These are phyloP conservation scores for Strigamia crassipes DNA, from an alignment of 2,888 invertebrate species.

Conservation along the genomic window DNA sequence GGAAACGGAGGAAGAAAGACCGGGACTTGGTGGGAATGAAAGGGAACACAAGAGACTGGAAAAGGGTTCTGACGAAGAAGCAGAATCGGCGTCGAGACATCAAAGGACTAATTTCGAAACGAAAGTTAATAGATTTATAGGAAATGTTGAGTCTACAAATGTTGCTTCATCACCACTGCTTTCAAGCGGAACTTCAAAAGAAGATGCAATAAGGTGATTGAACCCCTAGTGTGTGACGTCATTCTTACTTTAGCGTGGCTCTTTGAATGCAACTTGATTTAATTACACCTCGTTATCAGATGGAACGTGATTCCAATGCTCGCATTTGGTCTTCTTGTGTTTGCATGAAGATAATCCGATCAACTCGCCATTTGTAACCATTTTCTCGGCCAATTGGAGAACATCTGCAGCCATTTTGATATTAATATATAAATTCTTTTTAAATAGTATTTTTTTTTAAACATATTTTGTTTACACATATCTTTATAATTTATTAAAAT, in stretches of 20 bases:
- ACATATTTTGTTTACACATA: not conserved
- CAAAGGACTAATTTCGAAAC: not conserved
- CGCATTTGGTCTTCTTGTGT: not conserved
- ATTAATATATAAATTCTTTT: not conserved
- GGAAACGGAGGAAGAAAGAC: not conserved
- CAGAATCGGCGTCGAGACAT: not conserved
- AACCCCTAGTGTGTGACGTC: not conserved
- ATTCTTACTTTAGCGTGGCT: no score
- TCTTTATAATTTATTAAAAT: constrained; percentile 23
- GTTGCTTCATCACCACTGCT: not conserved
- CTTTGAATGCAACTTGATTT: not conserved
- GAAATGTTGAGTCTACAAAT: not conserved
- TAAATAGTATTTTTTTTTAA: not conserved
- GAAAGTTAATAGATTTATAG: not conserved
- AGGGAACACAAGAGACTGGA: not conserved
- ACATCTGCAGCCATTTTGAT: not conserved
- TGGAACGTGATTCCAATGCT: not conserved
- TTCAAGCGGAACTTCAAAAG: not conserved
- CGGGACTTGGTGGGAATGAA: not conserved
- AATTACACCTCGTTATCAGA: not conserved
- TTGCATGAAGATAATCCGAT: not conserved
- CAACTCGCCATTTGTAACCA: not conserved
- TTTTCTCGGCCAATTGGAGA: not conserved
- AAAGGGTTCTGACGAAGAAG: not conserved
- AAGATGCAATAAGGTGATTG: not conserved